These are phyloP conservation scores for Calameuta filiformis DNA, from an alignment of 2,888 invertebrate genomes.

Conservation along the genomic window DNA sequence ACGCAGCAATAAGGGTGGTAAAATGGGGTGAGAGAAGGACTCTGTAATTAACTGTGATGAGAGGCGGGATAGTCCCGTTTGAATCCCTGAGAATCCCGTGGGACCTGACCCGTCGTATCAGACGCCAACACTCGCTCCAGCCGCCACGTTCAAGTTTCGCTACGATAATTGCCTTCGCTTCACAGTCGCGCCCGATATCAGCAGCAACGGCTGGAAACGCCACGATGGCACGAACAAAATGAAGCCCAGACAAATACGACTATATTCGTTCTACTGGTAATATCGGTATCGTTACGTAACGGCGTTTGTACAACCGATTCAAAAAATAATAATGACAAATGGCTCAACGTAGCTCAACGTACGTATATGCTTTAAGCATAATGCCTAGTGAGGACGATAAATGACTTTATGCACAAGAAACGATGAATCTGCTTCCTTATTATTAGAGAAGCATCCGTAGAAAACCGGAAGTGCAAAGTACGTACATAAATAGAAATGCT, in stretches of 20 bases:
- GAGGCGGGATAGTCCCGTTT: slow-evolving; percentile 56
- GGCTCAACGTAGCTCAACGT: not conserved
- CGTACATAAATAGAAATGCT: slow-evolving; percentile 40
- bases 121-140: slow-evolving; percentile 59
- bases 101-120: slow-evolving; percentile 63
- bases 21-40: slow-evolving; percentile 36
- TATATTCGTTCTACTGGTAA: not conserved
- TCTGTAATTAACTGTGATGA: slow-evolving; percentile 61
- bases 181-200: slow-evolving; percentile 50
- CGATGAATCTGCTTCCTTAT: slow-evolving; percentile 23
- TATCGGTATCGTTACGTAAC: not conserved
- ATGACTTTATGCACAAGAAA: not conserved
- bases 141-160: slow-evolving; percentile 61
- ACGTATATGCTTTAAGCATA: not conserved
- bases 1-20: slow-evolving; percentile 13
- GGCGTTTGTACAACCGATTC: not conserved
- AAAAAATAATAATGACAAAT: not conserved
- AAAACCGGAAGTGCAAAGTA: slow-evolving; percentile 52
- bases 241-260: not conserved
- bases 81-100: slow-evolving; percentile 60
- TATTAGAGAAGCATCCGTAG: slow-evolving; percentile 39
- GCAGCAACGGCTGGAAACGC: slow-evolving; percentile 10
- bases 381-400: not conserved
- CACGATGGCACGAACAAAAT: slow-evolving; percentile 12
- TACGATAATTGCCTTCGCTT: slow-evolving; percentile 64